phyloP scores from a whole-genome alignment of 2,888 invertebrate genomes.

The Crepidodera aurea region DNA sequence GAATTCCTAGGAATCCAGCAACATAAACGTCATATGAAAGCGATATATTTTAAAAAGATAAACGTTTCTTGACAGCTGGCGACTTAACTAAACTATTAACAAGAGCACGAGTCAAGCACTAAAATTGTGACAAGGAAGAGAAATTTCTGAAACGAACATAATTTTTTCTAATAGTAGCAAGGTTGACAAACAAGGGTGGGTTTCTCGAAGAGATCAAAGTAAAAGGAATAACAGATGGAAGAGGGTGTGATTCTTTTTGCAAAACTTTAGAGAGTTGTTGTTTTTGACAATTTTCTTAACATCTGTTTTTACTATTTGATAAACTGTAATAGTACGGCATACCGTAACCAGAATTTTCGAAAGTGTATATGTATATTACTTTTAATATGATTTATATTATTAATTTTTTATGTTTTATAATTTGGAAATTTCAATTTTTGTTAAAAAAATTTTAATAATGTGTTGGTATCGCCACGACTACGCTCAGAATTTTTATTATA shows the following conservation, averaged over 20 bases:
- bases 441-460: too few relatives aligned
- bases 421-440: too few relatives aligned
- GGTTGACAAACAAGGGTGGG: slow-evolving; percentile 23
- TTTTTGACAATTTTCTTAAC: background rate
- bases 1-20: background rate
- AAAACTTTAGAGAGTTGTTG: background rate
- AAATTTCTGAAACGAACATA: slow-evolving; percentile 14
- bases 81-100: slow-evolving; percentile 15
- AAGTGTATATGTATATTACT: too few relatives aligned
- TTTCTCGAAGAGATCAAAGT: slow-evolving; percentile 21
- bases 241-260: slow-evolving; percentile 20
- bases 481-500: too few relatives aligned
- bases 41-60: slow-evolving; percentile 20
- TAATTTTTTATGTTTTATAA: too few relatives aligned
- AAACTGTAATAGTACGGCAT: too few relatives aligned
- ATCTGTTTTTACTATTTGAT: background rate
- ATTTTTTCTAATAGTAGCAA: slow-evolving; percentile 12
- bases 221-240: slow-evolving; percentile 20
- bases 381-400: too few relatives aligned
- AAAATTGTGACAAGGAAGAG: slow-evolving; percentile 16
- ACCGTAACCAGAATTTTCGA: too few relatives aligned
- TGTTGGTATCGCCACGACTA: too few relatives aligned
- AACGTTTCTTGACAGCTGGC: slow-evolving; percentile 22
- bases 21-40: slow-evolving; percentile 8
- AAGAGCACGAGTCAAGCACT: slow-evolving; percentile 18